These are phyloP conservation scores for Coleophora flavipennella DNA, from an alignment of 2,888 invertebrate genomes.

Conservation along the genomic window DNA sequence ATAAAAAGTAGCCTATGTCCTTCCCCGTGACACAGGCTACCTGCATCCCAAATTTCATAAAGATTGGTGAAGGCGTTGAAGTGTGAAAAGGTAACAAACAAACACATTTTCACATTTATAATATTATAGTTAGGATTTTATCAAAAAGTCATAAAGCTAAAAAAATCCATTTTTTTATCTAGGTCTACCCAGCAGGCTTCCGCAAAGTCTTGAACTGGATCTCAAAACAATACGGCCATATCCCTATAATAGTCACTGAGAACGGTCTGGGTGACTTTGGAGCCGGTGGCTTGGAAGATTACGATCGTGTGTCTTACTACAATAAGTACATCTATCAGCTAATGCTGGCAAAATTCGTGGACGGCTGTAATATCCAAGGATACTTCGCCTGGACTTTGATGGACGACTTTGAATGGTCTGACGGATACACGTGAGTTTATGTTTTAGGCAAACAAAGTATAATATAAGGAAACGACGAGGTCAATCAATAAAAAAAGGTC, in stretches of 20 bases:
- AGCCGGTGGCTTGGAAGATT: slow-evolving; percentile 28
- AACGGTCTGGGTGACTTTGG: slow-evolving; percentile 72
- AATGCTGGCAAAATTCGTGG: slow-evolving; percentile 46
- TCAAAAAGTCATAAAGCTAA: background rate
- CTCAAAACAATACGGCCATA: slow-evolving; percentile 71
- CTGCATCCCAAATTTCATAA: too few species aligned
- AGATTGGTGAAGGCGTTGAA: too few species aligned
- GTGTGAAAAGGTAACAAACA: too few species aligned
- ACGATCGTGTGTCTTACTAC: slow-evolving; percentile 67
- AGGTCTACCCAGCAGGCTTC: slow-evolving; percentile 77
- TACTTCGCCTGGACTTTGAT: slow-evolving; percentile 75
- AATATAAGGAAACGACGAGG: too few species aligned
- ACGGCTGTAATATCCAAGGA: slow-evolving; percentile 57
- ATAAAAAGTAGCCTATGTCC: too few species aligned
- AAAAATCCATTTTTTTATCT: slow-evolving; percentile 7
- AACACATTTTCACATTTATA: too few species aligned
- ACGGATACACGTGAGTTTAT: slow-evolving; percentile 53
- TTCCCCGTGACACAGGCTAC: too few species aligned
- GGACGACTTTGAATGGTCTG: slow-evolving; percentile 76
- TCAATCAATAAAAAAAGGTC: too few species aligned
- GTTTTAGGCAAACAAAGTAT: background rate
- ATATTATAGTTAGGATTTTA: too few species aligned
- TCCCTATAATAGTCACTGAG: slow-evolving; percentile 72
- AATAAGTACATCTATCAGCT: slow-evolving; percentile 59
- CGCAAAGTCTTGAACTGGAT: slow-evolving; percentile 76